A percentile compares a stretch with the other conserved stretches of the same genome.
These are phyloP conservation scores for Orius insidiosus DNA, from an alignment of 1,140 invertebrate genomes.

Conservation along the genomic window DNA sequence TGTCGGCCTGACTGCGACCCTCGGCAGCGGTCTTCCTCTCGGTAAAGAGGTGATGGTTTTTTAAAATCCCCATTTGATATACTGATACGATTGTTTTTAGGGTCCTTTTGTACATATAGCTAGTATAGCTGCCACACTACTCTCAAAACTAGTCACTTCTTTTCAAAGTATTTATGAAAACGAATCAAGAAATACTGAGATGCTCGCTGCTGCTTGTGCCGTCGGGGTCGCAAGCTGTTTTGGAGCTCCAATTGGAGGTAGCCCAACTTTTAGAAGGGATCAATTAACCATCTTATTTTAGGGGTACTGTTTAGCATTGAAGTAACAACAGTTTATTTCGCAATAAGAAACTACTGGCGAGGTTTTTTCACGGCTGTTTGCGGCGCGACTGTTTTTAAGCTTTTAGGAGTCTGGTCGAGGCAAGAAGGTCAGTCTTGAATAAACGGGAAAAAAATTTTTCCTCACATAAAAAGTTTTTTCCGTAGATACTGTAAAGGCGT, in stretches of 20 bases:
- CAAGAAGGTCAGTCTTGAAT: conserved; percentile 61
- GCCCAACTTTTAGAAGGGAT: conserved; percentile 3
- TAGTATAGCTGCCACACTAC: conserved; percentile 81
- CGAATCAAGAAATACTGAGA: conserved; percentile 83
- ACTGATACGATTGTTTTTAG: conserved; percentile 25
- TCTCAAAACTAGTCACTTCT: conserved; percentile 82
- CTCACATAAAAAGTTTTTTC: too few species aligned
- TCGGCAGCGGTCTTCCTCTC: conserved; percentile 89
- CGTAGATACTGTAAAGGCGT: conserved; percentile 80
- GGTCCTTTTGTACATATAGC: conserved; percentile 96
- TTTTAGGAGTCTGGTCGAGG: conserved; percentile 89
- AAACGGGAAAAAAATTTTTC: too few species aligned
- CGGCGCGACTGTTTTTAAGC: conserved; percentile 84
- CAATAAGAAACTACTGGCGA: conserved; percentile 96
- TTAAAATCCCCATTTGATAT: not conserved
- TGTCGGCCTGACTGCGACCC: conserved; percentile 82
- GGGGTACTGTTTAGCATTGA: conserved; percentile 98
- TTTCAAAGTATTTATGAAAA: conserved; percentile 91
- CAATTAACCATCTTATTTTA: conserved; percentile 21
- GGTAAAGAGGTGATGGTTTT: conserved; percentile 73
- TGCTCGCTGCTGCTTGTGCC: conserved; percentile 89
- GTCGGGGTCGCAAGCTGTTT: conserved; percentile 93
- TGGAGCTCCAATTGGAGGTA: conserved; percentile 85
- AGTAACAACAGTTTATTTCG: conserved; percentile 97
- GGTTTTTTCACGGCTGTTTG: conserved; percentile 97